These are phyloP conservation scores for Trachymyrmex cornetzi DNA, from an alignment of 1,140 invertebrate species.

Conservation along the genomic window DNA sequence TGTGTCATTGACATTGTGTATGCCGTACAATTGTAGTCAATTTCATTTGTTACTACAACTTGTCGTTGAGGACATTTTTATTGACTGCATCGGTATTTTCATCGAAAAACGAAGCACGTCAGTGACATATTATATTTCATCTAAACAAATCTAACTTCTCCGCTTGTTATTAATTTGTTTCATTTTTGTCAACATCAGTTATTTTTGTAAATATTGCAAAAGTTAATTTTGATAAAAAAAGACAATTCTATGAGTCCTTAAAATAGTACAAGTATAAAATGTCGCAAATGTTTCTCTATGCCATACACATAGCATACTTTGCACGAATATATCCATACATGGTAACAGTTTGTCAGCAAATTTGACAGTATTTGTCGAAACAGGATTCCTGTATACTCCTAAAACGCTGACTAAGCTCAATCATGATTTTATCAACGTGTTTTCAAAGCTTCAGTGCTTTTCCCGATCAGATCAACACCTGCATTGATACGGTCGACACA, in stretches of 20 bases:
- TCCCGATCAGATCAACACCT: slow-evolving; percentile 1
- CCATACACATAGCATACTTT: no score
- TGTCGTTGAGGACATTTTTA: slow-evolving; percentile 28
- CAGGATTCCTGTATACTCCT: not conserved
- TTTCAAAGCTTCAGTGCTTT: not conserved
- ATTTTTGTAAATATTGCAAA: not conserved
- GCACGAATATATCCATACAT: not conserved
- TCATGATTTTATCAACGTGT: slow-evolving; percentile 31
- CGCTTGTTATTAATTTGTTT: not conserved
- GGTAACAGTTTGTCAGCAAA: slow-evolving; percentile 25
- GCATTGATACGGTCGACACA: not conserved
- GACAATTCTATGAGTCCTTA: not conserved
- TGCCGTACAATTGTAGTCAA: slow-evolving; percentile 12
- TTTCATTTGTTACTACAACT: slow-evolving; percentile 16
- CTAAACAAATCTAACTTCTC: not conserved
- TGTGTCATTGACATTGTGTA: slow-evolving; percentile 49
- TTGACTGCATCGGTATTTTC: not conserved
- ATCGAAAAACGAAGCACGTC: not conserved
- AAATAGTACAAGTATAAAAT: not conserved
- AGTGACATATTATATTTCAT: slow-evolving; percentile 13
- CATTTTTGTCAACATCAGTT: not conserved
- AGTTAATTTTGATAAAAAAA: not conserved
- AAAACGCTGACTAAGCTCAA: slow-evolving; percentile 28
- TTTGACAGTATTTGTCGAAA: slow-evolving; percentile 20
- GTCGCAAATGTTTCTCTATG: not conserved